Percentiles rank a stretch among this genome's conserved stretches.
phyloP scores from a whole-genome alignment of 2,888 invertebrate species.

The Torymus auratus region DNA sequence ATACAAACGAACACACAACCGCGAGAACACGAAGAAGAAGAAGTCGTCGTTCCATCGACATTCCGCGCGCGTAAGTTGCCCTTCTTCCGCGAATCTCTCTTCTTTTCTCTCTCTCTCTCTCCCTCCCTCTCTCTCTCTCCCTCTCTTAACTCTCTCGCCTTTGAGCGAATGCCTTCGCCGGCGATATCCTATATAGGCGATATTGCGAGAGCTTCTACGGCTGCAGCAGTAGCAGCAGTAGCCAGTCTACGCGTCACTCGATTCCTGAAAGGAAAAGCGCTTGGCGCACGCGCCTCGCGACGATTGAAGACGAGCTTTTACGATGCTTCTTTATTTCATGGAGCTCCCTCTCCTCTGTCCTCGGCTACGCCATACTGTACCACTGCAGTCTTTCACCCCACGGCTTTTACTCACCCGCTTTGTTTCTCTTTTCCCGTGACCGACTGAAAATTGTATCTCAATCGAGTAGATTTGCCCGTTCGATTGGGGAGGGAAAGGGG shows the following conservation, averaged over 20 bases:
- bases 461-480: no score
- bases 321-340: conserved; percentile 26
- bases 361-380: not conserved
- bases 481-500: no score
- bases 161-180: not conserved
- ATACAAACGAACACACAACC: no score
- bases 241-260: no score
- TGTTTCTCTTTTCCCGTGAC: not conserved
- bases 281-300: not conserved
- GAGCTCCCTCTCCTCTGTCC: not conserved
- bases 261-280: no score
- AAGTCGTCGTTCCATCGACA: conserved; percentile 26
- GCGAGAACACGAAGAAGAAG: not conserved
- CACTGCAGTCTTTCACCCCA: no score
- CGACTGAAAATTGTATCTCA: no score
- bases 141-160: not conserved
- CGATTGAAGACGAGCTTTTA: conserved; percentile 33
- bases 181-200: no score
- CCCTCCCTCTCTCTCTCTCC: not conserved
- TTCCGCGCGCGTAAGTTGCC: not conserved
- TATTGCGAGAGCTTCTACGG: no score
- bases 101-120: conserved; percentile 1
- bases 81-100: conserved; percentile 25
- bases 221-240: no score
- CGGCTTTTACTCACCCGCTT: not conserved